Evolutionary conservation across 1,140 invertebrate species (phyloP).

Genomic region (Lepidurus apus): DNA sequence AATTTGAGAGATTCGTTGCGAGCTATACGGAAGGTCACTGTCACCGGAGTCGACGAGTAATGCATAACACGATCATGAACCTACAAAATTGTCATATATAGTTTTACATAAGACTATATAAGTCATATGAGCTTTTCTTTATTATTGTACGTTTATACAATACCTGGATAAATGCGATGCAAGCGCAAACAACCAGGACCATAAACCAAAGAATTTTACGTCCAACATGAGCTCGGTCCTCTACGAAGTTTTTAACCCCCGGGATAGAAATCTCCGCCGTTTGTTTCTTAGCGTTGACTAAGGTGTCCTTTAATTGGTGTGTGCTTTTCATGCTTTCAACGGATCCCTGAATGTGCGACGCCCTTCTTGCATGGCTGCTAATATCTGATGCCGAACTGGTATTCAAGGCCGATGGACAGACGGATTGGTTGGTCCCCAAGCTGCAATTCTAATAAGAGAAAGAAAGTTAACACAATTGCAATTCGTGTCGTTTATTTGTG

Average conservation of each 20-base stretch:
- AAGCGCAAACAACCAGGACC: not conserved
- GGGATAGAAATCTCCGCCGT: not conserved
- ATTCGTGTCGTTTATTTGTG: no score
- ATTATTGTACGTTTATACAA: not conserved
- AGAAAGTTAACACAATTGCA: not conserved
- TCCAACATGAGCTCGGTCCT: not conserved
- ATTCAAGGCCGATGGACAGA: not conserved
- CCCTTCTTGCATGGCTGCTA: not conserved
- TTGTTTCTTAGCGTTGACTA: not conserved
- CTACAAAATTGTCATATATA: not conserved
- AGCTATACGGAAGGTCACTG: not conserved
- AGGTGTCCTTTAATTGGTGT: not conserved
- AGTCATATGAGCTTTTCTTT: no score
- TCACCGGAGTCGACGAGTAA: not conserved
- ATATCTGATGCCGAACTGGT: not conserved
- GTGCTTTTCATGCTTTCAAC: not conserved
- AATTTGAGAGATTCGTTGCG: not conserved
- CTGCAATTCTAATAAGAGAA: not conserved
- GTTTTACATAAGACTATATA: no score
- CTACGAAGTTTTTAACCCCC: not conserved
- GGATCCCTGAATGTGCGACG: not conserved
- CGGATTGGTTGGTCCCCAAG: not conserved
- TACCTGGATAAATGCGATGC: not conserved
- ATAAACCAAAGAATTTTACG: not conserved
- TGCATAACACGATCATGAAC: constrained; percentile 10